phyloP scores from a whole-genome alignment of 2,797 vertebrate genomes.

The Psittacula echo region DNA sequence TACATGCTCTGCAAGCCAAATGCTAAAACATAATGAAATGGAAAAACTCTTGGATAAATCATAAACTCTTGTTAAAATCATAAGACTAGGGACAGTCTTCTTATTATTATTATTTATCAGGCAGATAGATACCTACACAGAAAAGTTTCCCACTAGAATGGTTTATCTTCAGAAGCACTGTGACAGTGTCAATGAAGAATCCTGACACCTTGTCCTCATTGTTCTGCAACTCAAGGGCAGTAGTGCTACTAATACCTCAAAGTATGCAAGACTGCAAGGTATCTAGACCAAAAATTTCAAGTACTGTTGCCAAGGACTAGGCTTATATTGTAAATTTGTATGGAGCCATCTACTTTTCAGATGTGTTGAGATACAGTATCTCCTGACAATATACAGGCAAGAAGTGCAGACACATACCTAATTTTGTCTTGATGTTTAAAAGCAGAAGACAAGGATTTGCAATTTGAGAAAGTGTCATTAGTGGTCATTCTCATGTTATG shows the following conservation, averaged over 20 bases:
- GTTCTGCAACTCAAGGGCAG: neutral
- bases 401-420: neutral
- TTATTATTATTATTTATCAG: neutral
- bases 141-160: neutral
- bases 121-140: neutral
- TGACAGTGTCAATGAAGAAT: neutral
- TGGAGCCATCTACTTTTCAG: neutral
- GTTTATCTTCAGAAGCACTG: neutral
- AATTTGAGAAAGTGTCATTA: neutral
- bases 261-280: neutral
- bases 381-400: neutral
- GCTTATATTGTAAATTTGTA: neutral
- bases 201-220: neutral
- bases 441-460: neutral
- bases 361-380: neutral
- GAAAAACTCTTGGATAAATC: slow-evolving; percentile 5
- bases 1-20: slow-evolving; percentile 59
- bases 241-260: neutral
- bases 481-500: neutral
- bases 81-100: neutral
- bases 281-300: neutral
- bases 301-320: neutral
- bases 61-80: slow-evolving; percentile 13
- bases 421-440: neutral
- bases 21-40: slow-evolving; percentile 42